Conservation (phyloP, 2,797 vertebrate species). For the Megaceryle alcyon region DNA sequence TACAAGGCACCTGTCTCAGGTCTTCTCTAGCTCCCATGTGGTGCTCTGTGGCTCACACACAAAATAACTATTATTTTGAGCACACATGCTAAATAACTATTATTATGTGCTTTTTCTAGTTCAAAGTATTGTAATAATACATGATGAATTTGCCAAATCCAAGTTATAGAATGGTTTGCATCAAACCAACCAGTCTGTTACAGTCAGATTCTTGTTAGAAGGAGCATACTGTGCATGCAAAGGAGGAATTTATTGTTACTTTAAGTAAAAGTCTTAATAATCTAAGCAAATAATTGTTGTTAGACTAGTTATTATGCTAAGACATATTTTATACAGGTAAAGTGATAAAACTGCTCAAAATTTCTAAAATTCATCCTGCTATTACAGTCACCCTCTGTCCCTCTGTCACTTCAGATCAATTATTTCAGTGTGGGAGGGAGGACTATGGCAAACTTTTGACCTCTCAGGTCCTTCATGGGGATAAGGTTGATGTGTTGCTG, state of each 20-base stretch:
- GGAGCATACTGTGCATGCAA: neutral
- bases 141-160: neutral
- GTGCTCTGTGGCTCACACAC: neutral
- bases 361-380: neutral
- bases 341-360: neutral
- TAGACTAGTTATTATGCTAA: neutral
- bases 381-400: neutral
- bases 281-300: neutral
- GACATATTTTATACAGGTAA: neutral
- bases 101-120: neutral
- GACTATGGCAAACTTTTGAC: neutral
- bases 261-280: neutral
- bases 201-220: neutral
- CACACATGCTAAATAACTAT: neutral
- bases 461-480: accelerated
- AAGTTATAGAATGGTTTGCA: neutral
- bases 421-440: neutral
- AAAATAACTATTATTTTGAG: neutral
- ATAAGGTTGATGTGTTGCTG: neutral
- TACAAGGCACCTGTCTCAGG: neutral
- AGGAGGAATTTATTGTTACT: neutral
- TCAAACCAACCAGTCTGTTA: neutral
- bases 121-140: neutral
- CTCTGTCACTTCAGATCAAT: neutral
- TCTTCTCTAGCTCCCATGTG: neutral